Evolutionary conservation across 2,888 invertebrate genomes (phyloP).

Genomic region (Strigamia crassipes): DNA sequence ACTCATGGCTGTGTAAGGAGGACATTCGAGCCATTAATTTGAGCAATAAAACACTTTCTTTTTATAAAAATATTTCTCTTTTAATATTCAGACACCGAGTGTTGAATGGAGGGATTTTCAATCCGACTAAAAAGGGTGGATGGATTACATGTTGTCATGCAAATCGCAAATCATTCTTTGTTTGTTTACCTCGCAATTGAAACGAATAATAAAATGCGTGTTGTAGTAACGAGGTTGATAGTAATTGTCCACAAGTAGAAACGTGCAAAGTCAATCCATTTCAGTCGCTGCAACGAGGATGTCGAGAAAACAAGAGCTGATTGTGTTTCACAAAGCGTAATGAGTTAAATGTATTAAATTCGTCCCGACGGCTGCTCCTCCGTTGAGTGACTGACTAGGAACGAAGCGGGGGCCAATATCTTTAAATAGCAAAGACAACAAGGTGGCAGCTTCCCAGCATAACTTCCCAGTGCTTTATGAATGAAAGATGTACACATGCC

Average conservation of each 20-base stretch:
- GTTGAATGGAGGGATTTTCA: not conserved
- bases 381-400: not conserved
- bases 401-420: constrained; percentile 5
- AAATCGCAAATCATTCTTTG: not conserved
- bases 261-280: not conserved
- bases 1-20: constrained; percentile 10
- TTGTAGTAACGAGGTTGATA: not conserved
- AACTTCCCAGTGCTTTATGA: not conserved
- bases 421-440: constrained; percentile 21
- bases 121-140: not conserved
- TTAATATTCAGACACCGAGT: not conserved
- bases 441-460: constrained; percentile 21
- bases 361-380: constrained; percentile 21
- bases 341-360: constrained; percentile 21
- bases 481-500: constrained; percentile 6
- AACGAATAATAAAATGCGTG: not conserved
- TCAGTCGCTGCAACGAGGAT: not conserved
- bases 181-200: not conserved
- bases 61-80: not conserved
- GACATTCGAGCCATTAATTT: constrained; percentile 21
- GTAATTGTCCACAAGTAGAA: not conserved
- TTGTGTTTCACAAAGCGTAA: not conserved
- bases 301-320: constrained; percentile 21
- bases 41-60: constrained; percentile 16
- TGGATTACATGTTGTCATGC: not conserved